A percentile compares a stretch with the other conserved stretches of the same genome.
These are phyloP conservation scores for Clarias macrocephalus DNA, from an alignment of 2,113 vertebrate species.

Conservation along the genomic window DNA sequence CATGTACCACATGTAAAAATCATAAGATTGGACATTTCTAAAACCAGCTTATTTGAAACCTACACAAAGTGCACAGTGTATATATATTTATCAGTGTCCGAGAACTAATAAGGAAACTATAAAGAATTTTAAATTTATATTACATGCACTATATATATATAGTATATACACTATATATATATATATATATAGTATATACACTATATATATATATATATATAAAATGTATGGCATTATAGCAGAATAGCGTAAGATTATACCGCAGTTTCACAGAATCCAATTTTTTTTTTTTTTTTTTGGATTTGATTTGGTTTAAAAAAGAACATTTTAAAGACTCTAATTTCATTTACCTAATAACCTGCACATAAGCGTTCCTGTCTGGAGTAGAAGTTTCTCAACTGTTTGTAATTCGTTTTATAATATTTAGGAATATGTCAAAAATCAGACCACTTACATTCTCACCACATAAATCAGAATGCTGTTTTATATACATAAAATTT, in stretches of 20 bases:
- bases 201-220: background rate
- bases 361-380: background rate
- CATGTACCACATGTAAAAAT: background rate
- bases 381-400: background rate
- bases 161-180: no score
- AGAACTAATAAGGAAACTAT: background rate
- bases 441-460: no score
- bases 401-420: background rate
- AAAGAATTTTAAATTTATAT: background rate
- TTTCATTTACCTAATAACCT: background rate
- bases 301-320: background rate
- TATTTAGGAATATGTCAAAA: no score
- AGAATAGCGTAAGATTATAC: background rate
- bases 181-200: no score
- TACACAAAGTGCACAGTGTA: background rate
- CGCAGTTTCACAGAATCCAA: background rate
- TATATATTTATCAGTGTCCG: no score
- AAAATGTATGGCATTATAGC: background rate
- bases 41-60: background rate
- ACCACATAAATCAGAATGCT: background rate
- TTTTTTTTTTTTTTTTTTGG: no score
- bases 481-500: background rate
- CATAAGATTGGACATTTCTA: background rate
- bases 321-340: background rate
- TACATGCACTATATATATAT: background rate